These are phyloP conservation scores for Lumbricus terrestris DNA, from an alignment of 2,888 invertebrate genomes.

Conservation along the genomic window DNA sequence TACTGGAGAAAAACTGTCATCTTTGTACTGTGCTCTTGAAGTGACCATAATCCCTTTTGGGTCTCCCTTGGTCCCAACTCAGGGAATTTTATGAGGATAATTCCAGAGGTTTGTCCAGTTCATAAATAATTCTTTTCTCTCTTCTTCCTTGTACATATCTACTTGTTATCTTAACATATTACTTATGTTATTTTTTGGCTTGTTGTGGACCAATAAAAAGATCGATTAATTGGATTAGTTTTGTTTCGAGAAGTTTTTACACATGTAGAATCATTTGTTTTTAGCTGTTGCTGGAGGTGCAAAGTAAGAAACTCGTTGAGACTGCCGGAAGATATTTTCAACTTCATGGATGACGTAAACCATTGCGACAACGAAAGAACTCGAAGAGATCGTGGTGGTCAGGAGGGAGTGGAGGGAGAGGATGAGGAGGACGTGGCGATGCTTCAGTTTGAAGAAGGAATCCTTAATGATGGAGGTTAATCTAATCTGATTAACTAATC, in stretches of 20 bases:
- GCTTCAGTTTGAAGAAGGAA: neutral
- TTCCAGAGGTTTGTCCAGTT: too few species aligned
- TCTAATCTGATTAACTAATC: neutral
- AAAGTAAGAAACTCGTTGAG: neutral
- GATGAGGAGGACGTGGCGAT: neutral
- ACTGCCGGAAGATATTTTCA: neutral
- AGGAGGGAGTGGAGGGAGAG: neutral
- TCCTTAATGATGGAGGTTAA: neutral
- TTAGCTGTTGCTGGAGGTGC: neutral
- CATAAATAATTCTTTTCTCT: too few species aligned
- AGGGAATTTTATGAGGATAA: too few species aligned
- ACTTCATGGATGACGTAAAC: neutral
- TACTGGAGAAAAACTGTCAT: too few species aligned
- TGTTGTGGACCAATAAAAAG: too few species aligned
- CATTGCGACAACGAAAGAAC: neutral
- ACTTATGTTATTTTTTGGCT: too few species aligned
- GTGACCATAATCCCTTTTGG: too few species aligned
- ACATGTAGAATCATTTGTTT: neutral
- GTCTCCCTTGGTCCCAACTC: too few species aligned
- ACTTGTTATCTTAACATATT: too few species aligned
- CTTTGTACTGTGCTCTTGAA: too few species aligned
- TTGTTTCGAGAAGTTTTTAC: neutral
- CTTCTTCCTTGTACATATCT: too few species aligned
- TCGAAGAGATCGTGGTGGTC: neutral
- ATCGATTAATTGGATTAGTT: neutral